Percentiles rank a stretch among this genome's conserved stretches.
phyloP scores from a whole-genome alignment of 2,888 invertebrate species.

The Aethes cnicana region DNA sequence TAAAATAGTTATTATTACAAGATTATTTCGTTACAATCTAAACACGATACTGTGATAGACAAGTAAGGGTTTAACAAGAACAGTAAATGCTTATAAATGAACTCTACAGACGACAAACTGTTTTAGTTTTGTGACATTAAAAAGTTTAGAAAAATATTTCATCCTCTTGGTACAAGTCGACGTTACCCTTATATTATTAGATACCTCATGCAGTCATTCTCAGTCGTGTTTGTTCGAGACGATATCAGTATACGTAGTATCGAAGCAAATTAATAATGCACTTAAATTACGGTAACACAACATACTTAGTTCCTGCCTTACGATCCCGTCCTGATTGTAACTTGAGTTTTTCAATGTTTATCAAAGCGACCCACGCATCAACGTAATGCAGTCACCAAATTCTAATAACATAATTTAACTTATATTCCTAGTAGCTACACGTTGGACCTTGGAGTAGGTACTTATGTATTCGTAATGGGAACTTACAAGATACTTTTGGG shows the following conservation, averaged over 20 bases:
- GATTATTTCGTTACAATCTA: constrained; percentile 30
- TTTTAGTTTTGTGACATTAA: constrained; percentile 65
- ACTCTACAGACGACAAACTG: constrained; percentile 54
- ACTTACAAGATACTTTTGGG: no score
- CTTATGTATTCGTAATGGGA: no score
- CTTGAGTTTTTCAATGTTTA: neutral
- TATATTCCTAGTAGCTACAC: no score
- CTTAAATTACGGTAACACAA: constrained; percentile 29
- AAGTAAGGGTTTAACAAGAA: constrained; percentile 57
- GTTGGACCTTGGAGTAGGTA: no score
- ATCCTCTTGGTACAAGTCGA: constrained; percentile 66
- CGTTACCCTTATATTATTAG: constrained; percentile 63
- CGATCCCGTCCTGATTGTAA: constrained; percentile 6
- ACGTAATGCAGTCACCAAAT: constrained; percentile 8
- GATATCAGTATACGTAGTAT: constrained; percentile 35
- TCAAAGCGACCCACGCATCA: constrained; percentile 17
- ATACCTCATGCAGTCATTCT: constrained; percentile 72
- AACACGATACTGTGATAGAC: constrained; percentile 37
- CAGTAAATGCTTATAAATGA: constrained; percentile 69
- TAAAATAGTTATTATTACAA: constrained; percentile 31
- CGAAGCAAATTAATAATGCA: constrained; percentile 38
- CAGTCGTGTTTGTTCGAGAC: constrained; percentile 61
- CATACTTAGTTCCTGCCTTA: constrained; percentile 17
- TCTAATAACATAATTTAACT: constrained; percentile 13
- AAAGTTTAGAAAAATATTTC: constrained; percentile 81